Evolutionary conservation across 1,140 invertebrate genomes (phyloP).

Genomic region (Drosophila novamexicana): DNA sequence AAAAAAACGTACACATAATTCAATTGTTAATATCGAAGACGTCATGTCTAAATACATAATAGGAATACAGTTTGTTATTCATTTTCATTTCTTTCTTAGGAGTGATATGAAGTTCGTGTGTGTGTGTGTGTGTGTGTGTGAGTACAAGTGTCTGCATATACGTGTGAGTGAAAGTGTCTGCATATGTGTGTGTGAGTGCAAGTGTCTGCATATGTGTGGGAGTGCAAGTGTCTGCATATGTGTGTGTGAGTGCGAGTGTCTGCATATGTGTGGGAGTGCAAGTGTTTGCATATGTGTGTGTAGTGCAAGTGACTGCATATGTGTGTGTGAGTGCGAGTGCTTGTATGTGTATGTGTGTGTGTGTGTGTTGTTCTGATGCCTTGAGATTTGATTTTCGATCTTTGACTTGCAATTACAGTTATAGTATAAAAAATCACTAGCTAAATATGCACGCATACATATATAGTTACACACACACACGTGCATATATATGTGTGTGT

Average conservation of each 20-base stretch:
- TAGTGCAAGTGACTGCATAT: neutral
- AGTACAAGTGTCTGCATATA: slow-evolving; percentile 10
- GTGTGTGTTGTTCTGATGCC: slow-evolving; percentile 27
- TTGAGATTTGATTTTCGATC: slow-evolving; percentile 41
- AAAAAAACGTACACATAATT: slow-evolving; percentile 31
- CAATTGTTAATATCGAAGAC: slow-evolving; percentile 45
- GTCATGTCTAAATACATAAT: slow-evolving; percentile 66
- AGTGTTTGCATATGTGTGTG: neutral
- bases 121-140: slow-evolving; percentile 2
- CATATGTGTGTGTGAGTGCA: slow-evolving; percentile 15
- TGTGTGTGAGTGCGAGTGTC: slow-evolving; percentile 24
- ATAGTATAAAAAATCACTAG: slow-evolving; percentile 42
- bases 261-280: slow-evolving; percentile 14
- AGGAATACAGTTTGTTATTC: slow-evolving; percentile 69
- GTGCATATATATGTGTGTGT: slow-evolving; percentile 6
- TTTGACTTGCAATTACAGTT: slow-evolving; percentile 36
- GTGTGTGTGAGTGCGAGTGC: slow-evolving; percentile 2
- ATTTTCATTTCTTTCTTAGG: slow-evolving; percentile 48
- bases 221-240: slow-evolving; percentile 11
- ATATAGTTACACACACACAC: slow-evolving; percentile 35
- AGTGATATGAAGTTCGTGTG: slow-evolving; percentile 70
- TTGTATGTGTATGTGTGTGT: slow-evolving; percentile 36
- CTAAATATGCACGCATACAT: slow-evolving; percentile 31
- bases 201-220: neutral
- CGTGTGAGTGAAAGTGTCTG: slow-evolving; percentile 9